phyloP scores from a whole-genome alignment of 1,140 invertebrate genomes.

The Pentalonia nigronervosa region DNA sequence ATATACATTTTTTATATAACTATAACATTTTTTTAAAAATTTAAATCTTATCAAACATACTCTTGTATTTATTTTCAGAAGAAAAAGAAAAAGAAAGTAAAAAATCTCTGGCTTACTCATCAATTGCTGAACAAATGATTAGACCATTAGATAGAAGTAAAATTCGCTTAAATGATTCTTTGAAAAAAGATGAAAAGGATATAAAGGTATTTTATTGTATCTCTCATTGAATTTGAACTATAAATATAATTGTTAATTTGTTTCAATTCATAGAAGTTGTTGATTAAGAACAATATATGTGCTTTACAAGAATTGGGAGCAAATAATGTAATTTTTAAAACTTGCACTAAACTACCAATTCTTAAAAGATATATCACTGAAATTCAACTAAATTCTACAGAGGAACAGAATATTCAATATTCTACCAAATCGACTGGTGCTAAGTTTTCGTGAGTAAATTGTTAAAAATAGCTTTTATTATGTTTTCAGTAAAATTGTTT shows the following conservation, averaged over 20 bases:
- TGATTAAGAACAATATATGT: slow-evolving; percentile 66
- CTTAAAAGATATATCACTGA: slow-evolving; percentile 77
- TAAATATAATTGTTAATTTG: neutral
- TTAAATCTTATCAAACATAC: neutral
- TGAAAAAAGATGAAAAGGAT: slow-evolving; percentile 51
- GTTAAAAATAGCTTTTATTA: neutral
- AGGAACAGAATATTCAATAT: slow-evolving; percentile 72
- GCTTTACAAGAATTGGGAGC: slow-evolving; percentile 76
- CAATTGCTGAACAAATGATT: slow-evolving; percentile 29
- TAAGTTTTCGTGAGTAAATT: slow-evolving; percentile 73
- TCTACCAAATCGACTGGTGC: slow-evolving; percentile 79
- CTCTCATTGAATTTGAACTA: neutral
- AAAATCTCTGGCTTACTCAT: slow-evolving; percentile 34
- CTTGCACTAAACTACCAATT: slow-evolving; percentile 78
- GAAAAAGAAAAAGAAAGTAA: slow-evolving; percentile 60
- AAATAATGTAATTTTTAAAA: slow-evolving; percentile 80
- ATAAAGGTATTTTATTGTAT: slow-evolving; percentile 29
- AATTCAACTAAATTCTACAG: slow-evolving; percentile 72
- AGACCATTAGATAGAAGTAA: slow-evolving; percentile 44
- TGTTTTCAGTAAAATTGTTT: neutral
- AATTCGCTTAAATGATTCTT: slow-evolving; percentile 1
- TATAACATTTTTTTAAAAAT: neutral
- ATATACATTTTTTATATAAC: neutral
- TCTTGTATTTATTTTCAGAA: slow-evolving; percentile 47
- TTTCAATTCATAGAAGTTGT: slow-evolving; percentile 63